Base-by-base conservation (phyloP, 2,888 invertebrate genomes). In the Lordiphosa fenestrarum region DNA sequence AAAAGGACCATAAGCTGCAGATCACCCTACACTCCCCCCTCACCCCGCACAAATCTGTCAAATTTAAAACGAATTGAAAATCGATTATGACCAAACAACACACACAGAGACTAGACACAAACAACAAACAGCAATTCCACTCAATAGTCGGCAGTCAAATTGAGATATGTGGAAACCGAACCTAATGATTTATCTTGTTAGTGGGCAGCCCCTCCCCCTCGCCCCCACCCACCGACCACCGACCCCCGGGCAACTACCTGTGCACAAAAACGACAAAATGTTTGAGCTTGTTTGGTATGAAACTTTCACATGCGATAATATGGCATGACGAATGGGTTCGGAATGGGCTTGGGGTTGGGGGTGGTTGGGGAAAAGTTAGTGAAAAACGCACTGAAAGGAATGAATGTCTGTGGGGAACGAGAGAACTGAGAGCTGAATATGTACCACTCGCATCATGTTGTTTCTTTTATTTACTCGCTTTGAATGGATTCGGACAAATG, bases 121-220 rank as follows among this genome's bases (percentile, higher is more conserved):
- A 53, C 38, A 53, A 37, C 57, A 12, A 46, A 19, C 10, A 35
- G 46, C 36, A 10, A 69, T 46, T 55, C 19, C 53, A 38, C 37
- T 61, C 55, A 67, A 70, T 74, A 63, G 69, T 61, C 58, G 58
- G 66, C 63, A 76, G 57, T 55, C 57, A 68, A 74, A 74, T 65
- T 71, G 62, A 68, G 65, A 40, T 49, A 48, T 39, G 41, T 41
- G 7, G 33, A 39, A 38, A 38, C 51, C 9, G n/a, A 38, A 59
- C 50, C 62, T 59, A 61, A 75, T 74, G 71, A 78, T 78, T 74
- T 74, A 74, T 74, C 73, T 73, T 72, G 69, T 75, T 72, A 72
- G 66, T 54, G 59, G 25, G 46, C 4, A 21, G 23, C 7, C 35
- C 19, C 9, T 25, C n/a, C n/a, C n/a, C n/a, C n/a, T n/a, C n/a